These are phyloP conservation scores for Drosophila guanche DNA, from an alignment of 1,140 invertebrate genomes.

Conservation along the genomic window DNA sequence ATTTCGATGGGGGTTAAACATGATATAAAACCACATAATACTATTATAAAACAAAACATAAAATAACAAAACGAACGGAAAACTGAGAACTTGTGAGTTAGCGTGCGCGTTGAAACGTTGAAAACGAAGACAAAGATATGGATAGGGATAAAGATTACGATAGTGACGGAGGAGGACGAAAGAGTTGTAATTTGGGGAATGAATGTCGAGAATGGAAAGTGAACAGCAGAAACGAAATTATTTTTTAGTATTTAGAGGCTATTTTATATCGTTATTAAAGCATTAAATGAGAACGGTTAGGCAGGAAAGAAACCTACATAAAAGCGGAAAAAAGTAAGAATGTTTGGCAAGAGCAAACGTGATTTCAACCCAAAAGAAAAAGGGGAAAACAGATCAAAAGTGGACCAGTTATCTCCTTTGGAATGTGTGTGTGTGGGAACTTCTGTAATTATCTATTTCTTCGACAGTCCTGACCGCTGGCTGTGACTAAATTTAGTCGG, in stretches of 20 bases:
- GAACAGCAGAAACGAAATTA: conserved; percentile 68
- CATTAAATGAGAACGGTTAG: conserved; percentile 28
- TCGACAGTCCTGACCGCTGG: no score
- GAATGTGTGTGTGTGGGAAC: not conserved
- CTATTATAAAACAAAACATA: conserved; percentile 11
- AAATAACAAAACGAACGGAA: conserved; percentile 8
- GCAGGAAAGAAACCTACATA: conserved; percentile 15
- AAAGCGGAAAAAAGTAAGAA: conserved; percentile 19
- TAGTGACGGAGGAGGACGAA: conserved; percentile 28
- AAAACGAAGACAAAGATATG: conserved; percentile 64
- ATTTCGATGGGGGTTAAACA: conserved; percentile 40
- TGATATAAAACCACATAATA: conserved; percentile 23
- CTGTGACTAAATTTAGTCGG: not conserved
- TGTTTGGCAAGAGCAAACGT: conserved; percentile 15
- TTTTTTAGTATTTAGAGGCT: conserved; percentile 82
- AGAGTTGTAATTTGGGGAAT: not conserved
- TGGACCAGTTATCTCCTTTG: not conserved
- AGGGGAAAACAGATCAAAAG: not conserved
- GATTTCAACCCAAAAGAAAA: conserved; percentile 6
- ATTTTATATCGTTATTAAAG: conserved; percentile 80
- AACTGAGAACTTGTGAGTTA: conserved; percentile 58
- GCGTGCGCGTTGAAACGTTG: conserved; percentile 79
- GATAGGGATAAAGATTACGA: conserved; percentile 38
- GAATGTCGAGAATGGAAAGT: conserved; percentile 1
- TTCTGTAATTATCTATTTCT: not conserved